Evolutionary conservation across 2,113 vertebrate genomes (phyloP), one percentile per base, ranked within the genome.

Genomic region (Phylloscopus trochiloides): DNA sequence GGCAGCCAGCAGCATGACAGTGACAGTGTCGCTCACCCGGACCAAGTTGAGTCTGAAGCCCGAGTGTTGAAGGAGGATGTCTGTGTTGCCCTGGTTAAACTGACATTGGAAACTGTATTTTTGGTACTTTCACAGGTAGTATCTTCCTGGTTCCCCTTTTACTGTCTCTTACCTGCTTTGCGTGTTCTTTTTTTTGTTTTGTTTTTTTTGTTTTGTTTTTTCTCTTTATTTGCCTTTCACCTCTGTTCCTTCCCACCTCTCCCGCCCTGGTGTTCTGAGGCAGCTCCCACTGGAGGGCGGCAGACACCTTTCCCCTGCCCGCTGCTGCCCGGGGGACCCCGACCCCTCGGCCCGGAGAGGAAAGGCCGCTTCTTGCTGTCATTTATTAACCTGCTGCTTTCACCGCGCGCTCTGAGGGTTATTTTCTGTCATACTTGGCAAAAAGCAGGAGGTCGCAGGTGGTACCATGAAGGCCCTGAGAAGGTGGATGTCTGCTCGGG

Each of bases 221-320:
- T 32, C 18, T 70, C 21, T 81, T 13, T 8, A 31, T 91, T 74
- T 90, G 67, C 61, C 50, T 77, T 71, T 91, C 79, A 29, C 62
- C 38, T 74, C 40, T 8, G n/a, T 50, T 14, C 38, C 42, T 72
- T 92, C 52, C 24, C 88, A 65, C 48, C 54, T 58, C 58, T 40
- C 32, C 40, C 4, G 6, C 19, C 55, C n/a, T 6, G 74, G 45
- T 86, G 59, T 65, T 5, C 34, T 6, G 32, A 9, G 7, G 36
- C 40, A 25, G 51, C 20, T 52, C 88, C 94, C 94, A 25, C 90
- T 75, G 87, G 77, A 54, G 94, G 83, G 95, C 58, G 91, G 58
- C 66, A 87, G 61, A 36, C 77, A 5, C 92, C 85, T 57, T 68
- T 75, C 51, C 70, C 80, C 55, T 8, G 36, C 31, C 3, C 3